A percentile compares a stretch with the other conserved stretches of the same genome.
Conservation (phyloP, 2,888 invertebrate genomes). For the Lepidonotus clava region DNA sequence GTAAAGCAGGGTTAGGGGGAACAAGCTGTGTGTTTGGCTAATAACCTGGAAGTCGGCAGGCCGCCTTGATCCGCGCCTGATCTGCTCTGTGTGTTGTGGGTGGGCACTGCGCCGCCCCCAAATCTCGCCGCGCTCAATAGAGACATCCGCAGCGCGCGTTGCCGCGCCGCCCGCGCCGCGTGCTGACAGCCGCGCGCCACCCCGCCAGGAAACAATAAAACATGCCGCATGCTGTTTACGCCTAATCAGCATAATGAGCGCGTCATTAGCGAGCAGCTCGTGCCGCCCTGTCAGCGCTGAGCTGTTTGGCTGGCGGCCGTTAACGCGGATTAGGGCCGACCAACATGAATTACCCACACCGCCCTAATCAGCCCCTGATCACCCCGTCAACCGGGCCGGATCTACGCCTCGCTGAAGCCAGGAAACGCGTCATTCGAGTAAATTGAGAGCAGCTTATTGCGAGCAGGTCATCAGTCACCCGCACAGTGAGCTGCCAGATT, state of each 20-base stretch:
- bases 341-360: conserved; percentile 8
- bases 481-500: not conserved
- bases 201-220: conserved; percentile 33
- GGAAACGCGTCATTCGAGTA: not conserved
- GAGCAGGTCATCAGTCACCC: not conserved
- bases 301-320: conserved; percentile 21
- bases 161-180: not conserved
- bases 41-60: conserved; percentile 33
- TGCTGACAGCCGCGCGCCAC: conserved; percentile 13
- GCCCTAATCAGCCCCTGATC: conserved; percentile 35
- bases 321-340: conserved; percentile 9
- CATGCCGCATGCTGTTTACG: conserved; percentile 2
- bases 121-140: too few relatives aligned
- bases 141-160: not conserved
- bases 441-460: conserved; percentile 4
- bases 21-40: conserved; percentile 22
- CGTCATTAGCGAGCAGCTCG: conserved; percentile 19
- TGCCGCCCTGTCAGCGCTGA: not conserved
- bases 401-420: conserved; percentile 7
- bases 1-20: not conserved
- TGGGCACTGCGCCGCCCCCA: too few relatives aligned
- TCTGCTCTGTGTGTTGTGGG: too few relatives aligned
- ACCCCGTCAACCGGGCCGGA: not conserved
- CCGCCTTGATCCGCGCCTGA: conserved; percentile 10
- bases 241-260: conserved; percentile 49